Evolutionary conservation across 2,888 invertebrate species (phyloP), one percentile per base, ranked within the genome.

Genomic region (Ellobium chinense): DNA sequence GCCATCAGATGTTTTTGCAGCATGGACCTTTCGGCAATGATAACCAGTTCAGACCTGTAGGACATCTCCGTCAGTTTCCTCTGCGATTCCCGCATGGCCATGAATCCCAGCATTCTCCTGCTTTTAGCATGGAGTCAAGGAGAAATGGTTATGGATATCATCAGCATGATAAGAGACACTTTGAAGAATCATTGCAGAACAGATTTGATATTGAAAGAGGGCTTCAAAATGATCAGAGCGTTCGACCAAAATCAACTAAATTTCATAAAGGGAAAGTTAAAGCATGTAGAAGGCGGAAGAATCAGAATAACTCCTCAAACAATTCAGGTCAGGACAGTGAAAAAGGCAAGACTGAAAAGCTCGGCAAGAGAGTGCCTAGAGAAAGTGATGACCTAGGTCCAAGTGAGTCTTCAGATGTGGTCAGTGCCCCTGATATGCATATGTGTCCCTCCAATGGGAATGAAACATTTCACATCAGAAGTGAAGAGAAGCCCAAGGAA

Each of bases 1-100:
- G 60, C 21, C 78, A 70, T 31, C 78, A 78, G 56, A 37, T 78
- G 29, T 78, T 78, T 46, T n/a, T 78, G 70, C 78, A 78, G 54
- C 70, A 63, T 24, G 63, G 78, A n/a, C 78, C 78, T 0, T 78
- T 78, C 63, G 78, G 78, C 14, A 62, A 54, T 60, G 72, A 70
- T 24, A 54, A 72, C 36, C 62, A 63, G 39, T 78, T 34, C 63
- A 60, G 69, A 29, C 54, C 72, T n/a, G 62, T 54, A 54, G 62
- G 63, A 24, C 72, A 69, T 54, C 70, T 69, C 34, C 62, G 37
- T 34, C 78, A 70, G 9, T 70, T 70, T 46, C 63, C 46, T 24
- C n/a, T 72, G 27, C 46, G 54, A 18, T 46, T 62, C 58, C 63
- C 46, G 14, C 63, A 56, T 7, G 4, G 21, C 24, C 36, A 37